phyloP scores from a whole-genome alignment of 2,113 vertebrate species.

The Astur gentilis region DNA sequence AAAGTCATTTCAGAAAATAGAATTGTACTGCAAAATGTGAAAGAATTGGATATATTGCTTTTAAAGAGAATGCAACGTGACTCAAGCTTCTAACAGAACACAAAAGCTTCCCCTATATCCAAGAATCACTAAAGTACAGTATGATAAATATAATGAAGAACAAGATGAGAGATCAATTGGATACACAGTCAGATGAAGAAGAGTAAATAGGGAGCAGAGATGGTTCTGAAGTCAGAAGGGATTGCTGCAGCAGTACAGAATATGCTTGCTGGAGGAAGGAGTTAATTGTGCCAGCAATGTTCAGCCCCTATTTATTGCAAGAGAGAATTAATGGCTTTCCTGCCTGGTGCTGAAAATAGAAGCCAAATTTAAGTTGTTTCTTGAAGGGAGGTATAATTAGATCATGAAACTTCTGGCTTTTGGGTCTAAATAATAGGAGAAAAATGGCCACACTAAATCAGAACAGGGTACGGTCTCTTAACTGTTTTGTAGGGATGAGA shows the following conservation, averaged over 20 bases:
- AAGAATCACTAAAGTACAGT: neutral
- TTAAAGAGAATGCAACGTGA: neutral
- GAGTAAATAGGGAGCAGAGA: neutral
- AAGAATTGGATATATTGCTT: neutral
- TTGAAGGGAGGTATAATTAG: conserved; percentile 46
- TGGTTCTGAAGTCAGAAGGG: neutral
- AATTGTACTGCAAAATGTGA: neutral
- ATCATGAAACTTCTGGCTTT: conserved; percentile 29
- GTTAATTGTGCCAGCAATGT: conserved; percentile 12
- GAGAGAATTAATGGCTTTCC: conserved; percentile 36
- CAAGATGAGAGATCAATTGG: neutral
- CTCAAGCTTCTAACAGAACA: neutral
- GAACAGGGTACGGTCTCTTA: neutral
- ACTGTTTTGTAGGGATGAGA: neutral
- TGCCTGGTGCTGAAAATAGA: conserved; percentile 37
- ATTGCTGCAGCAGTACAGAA: neutral
- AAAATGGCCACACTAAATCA: conserved; percentile 8
- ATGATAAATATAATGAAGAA: neutral
- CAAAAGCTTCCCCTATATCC: neutral
- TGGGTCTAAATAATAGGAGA: conserved; percentile 8
- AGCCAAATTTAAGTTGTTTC: conserved; percentile 53
- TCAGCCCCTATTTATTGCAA: conserved; percentile 4
- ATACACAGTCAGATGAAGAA: neutral
- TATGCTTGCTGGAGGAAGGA: conserved; percentile 7
- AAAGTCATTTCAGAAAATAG: neutral